Percentiles rank a stretch among this genome's conserved stretches.
Evolutionary conservation across 2,797 vertebrate genomes (phyloP).

Genomic region (Enteromius radiatus): DNA sequence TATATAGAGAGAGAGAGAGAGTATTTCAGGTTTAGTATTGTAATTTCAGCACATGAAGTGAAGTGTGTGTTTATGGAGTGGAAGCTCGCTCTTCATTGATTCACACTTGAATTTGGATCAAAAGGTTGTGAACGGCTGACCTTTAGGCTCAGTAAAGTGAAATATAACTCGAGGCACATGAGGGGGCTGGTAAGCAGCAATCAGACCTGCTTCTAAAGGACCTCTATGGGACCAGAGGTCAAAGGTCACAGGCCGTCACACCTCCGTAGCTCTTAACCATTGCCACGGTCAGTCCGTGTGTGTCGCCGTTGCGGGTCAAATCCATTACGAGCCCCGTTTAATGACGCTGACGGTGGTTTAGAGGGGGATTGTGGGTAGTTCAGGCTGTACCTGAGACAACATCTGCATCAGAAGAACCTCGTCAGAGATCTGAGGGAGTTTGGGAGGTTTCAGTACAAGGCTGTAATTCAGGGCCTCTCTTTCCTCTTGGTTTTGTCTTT

Average conservation of each 20-base stretch:
- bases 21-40: no score
- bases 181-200: slow-evolving; percentile 38
- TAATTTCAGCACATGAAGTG: no score
- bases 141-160: slow-evolving; percentile 42
- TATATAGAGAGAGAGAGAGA: no score
- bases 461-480: slow-evolving; percentile 59
- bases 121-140: slow-evolving; percentile 2
- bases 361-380: slow-evolving; percentile 24
- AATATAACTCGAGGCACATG: slow-evolving; percentile 39
- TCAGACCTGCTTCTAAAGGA: slow-evolving; percentile 47
- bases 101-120: neutral
- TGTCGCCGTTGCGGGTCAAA: slow-evolving; percentile 36
- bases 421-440: slow-evolving; percentile 62
- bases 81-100: neutral
- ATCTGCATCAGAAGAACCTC: slow-evolving; percentile 64
- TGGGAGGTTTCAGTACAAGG: slow-evolving; percentile 2
- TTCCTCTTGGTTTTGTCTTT: slow-evolving; percentile 67
- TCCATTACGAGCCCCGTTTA: slow-evolving; percentile 18
- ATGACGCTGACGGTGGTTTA: slow-evolving; percentile 11
- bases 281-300: slow-evolving; percentile 56
- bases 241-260: slow-evolving; percentile 35
- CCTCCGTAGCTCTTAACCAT: slow-evolving; percentile 46
- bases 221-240: slow-evolving; percentile 42
- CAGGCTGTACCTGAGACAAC: neutral
- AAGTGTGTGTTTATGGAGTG: neutral